Evolutionary conservation across 2,797 vertebrate species (phyloP).

Genomic region (Orientallactaga sibirica): DNA sequence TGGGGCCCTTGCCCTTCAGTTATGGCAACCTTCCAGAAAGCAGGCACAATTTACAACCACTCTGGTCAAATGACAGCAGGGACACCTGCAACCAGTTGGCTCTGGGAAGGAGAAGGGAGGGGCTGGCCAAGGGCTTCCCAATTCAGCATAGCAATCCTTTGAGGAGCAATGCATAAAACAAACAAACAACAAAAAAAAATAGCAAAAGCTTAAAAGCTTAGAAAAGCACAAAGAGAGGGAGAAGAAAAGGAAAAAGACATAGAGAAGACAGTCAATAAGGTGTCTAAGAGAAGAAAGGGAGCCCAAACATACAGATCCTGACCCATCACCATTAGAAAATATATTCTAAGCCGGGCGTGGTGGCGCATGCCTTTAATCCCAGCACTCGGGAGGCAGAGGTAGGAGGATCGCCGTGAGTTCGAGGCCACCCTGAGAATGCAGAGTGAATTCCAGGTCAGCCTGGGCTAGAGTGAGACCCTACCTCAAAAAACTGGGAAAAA

Average conservation of each 20-base stretch:
- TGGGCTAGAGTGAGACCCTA: no score
- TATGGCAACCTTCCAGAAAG: slow-evolving; percentile 25
- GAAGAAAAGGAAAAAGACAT: background rate
- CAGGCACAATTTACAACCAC: slow-evolving; percentile 10
- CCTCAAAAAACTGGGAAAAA: no score
- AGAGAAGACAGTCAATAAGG: background rate
- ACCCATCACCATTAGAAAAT: background rate
- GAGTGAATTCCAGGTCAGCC: no score
- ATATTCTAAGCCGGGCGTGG: no score
- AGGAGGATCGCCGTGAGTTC: no score
- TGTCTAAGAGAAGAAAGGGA: background rate
- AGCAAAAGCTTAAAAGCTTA: background rate
- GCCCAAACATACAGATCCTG: background rate
- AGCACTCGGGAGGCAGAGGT: no score
- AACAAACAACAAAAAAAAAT: background rate
- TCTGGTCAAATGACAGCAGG: slow-evolving; percentile 68
- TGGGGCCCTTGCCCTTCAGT: slow-evolving; percentile 49
- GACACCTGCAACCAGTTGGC: slow-evolving; percentile 51
- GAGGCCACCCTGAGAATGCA: no score
- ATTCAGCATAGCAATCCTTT: background rate
- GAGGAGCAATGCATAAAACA: background rate
- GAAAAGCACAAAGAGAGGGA: background rate
- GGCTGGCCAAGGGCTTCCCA: slow-evolving; percentile 25
- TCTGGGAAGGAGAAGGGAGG: slow-evolving; percentile 19
- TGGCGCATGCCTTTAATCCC: no score